A percentile compares a stretch with the other conserved stretches of the same genome.
These are phyloP conservation scores for Sipunculus nudus DNA, from an alignment of 2,888 invertebrate genomes.

Conservation along the genomic window DNA sequence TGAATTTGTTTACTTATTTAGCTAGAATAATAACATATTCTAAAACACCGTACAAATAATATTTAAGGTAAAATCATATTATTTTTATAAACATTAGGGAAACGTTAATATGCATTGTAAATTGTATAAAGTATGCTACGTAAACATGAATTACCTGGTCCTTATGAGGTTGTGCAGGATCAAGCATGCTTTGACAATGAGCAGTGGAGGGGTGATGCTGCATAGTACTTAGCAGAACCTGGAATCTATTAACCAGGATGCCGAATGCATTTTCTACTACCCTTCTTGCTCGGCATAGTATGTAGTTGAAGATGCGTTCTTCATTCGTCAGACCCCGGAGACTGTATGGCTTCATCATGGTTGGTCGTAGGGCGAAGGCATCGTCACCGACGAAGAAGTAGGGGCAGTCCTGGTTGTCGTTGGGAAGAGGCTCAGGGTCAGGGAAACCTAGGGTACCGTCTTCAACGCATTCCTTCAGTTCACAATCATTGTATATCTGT, in stretches of 20 bases:
- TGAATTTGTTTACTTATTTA: no score
- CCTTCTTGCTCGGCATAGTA: no score
- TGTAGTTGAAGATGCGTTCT: background rate
- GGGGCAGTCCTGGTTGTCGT: conserved; percentile 5
- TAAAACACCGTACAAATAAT: no score
- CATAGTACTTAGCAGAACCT: conserved; percentile 23
- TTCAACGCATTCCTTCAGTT: conserved; percentile 9
- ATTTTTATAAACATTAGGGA: no score
- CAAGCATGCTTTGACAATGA: conserved; percentile 18
- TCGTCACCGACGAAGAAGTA: conserved; percentile 12
- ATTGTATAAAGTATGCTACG: no score
- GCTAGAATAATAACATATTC: no score
- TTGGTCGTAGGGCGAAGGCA: conserved; percentile 10
- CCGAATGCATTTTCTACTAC: background rate
- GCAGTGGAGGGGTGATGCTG: conserved; percentile 22
- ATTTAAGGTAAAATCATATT: no score
- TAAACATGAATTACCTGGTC: no score
- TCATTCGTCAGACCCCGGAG: background rate
- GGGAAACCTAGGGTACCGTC: conserved; percentile 6
- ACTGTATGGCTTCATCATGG: conserved; percentile 15
- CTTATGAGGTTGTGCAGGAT: conserved; percentile 7
- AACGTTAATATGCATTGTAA: no score
- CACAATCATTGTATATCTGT: conserved; percentile 13
- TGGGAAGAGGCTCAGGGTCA: background rate
- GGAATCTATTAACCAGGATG: conserved; percentile 4